A percentile compares a stretch with the other conserved stretches of the same genome.
phyloP scores from a whole-genome alignment of 2,113 vertebrate genomes.

The Phalacrocorax carbo region DNA sequence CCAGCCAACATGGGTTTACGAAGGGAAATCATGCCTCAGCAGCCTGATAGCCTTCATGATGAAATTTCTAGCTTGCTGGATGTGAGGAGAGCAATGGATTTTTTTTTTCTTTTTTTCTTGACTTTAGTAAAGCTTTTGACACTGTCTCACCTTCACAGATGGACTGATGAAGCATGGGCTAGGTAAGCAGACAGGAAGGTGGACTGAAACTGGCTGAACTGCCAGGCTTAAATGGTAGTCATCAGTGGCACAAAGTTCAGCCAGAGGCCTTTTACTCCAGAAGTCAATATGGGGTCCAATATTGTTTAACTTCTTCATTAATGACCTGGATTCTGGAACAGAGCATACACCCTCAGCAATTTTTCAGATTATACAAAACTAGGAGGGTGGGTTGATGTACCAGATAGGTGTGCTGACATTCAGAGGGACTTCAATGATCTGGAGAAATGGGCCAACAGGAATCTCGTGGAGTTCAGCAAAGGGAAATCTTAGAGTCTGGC shows the following conservation, averaged over 20 bases:
- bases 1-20: not conserved
- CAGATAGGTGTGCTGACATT: not conserved
- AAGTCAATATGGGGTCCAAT: not conserved
- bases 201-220: not conserved
- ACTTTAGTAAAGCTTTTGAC: not conserved
- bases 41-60: not conserved
- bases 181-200: not conserved
- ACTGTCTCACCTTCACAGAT: not conserved
- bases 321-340: not conserved
- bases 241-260: not conserved
- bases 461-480: not conserved
- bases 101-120: not conserved
- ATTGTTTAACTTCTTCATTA: not conserved
- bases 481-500: not conserved
- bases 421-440: not conserved
- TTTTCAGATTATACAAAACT: not conserved
- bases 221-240: not conserved
- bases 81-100: not conserved
- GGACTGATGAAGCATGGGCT: not conserved
- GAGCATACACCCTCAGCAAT: fast-evolving
- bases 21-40: not conserved
- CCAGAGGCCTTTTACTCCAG: not conserved
- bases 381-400: not conserved
- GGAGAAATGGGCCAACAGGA: not conserved
- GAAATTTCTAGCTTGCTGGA: not conserved